Conservation (phyloP, 2,113 vertebrate genomes). For the Pachypanchax playfairii region DNA sequence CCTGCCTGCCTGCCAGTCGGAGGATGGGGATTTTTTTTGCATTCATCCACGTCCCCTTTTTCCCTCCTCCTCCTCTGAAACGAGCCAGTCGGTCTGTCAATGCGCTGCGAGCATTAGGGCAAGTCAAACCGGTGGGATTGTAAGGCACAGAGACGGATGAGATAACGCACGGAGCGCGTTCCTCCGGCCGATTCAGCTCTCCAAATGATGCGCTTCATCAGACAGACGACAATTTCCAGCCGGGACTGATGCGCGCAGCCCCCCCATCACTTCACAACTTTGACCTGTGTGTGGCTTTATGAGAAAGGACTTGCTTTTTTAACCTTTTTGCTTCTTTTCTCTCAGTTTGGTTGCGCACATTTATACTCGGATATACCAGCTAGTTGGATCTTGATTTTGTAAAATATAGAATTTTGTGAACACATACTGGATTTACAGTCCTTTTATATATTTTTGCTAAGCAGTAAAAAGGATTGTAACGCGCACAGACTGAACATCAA, state of each 20-base stretch:
- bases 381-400: conserved; percentile 30
- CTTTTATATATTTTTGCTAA: conserved; percentile 1
- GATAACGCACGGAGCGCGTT: conserved; percentile 53
- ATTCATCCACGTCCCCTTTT: conserved; percentile 53
- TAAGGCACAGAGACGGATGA: conserved; percentile 60
- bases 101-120: conserved; percentile 73
- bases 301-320: conserved; percentile 38
- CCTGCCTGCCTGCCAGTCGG: conserved; percentile 73
- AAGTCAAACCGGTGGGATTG: conserved; percentile 74
- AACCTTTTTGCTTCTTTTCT: conserved; percentile 29
- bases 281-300: conserved; percentile 26
- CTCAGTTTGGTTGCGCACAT: conserved; percentile 26
- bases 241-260: conserved; percentile 27
- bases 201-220: conserved; percentile 55
- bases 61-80: conserved; percentile 58
- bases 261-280: conserved; percentile 50
- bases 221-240: conserved; percentile 33
- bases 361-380: conserved; percentile 42
- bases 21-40: conserved; percentile 72
- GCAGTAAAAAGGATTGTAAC: conserved; percentile 39
- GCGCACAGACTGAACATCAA: conserved; percentile 58
- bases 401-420: neutral
- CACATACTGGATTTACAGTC: conserved; percentile 66
- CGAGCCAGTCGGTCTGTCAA: conserved; percentile 77
- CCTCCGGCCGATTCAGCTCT: conserved; percentile 38